Percentiles rank a stretch among this genome's conserved stretches.
Evolutionary conservation across 2,888 invertebrate genomes (phyloP).

Genomic region (Sarcophaga rosellei): DNA sequence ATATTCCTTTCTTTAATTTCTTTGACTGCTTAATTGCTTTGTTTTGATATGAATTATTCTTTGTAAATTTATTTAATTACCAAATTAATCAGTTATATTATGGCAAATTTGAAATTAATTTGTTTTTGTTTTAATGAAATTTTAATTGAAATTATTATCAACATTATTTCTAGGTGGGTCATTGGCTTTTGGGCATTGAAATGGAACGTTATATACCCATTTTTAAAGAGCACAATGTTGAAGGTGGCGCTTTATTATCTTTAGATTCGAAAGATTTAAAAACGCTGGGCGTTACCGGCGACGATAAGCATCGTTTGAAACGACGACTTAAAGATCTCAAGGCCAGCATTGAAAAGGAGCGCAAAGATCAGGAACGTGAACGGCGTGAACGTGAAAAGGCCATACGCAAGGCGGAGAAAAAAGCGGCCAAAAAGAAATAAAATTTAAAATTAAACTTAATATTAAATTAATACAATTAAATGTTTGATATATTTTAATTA

Average conservation of each 20-base stretch:
- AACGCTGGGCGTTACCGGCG: slow-evolving; percentile 88
- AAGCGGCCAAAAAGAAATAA: slow-evolving; percentile 86
- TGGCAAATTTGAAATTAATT: no score
- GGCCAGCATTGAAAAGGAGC: slow-evolving; percentile 87
- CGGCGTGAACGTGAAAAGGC: slow-evolving; percentile 91
- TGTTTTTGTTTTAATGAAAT: no score
- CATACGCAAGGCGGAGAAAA: slow-evolving; percentile 92
- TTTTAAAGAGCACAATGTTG: slow-evolving; percentile 93
- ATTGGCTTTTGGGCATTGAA: slow-evolving; percentile 92
- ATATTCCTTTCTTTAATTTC: no score
- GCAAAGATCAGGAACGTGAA: slow-evolving; percentile 91
- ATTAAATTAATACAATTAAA: slow-evolving; percentile 38
- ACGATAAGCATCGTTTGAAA: slow-evolving; percentile 92
- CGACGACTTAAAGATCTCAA: slow-evolving; percentile 92
- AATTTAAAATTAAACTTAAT: slow-evolving; percentile 66
- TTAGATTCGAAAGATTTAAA: slow-evolving; percentile 96
- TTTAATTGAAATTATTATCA: background rate
- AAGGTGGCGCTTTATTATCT: slow-evolving; percentile 91
- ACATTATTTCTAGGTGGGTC: slow-evolving; percentile 87
- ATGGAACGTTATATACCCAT: slow-evolving; percentile 93
- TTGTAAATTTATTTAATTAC: no score
- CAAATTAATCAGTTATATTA: no score
- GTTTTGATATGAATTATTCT: no score
- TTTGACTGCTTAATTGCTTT: no score
- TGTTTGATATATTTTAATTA: slow-evolving; percentile 58